Conservation (phyloP, 2,888 invertebrate genomes). For the Ligdia adustata region DNA sequence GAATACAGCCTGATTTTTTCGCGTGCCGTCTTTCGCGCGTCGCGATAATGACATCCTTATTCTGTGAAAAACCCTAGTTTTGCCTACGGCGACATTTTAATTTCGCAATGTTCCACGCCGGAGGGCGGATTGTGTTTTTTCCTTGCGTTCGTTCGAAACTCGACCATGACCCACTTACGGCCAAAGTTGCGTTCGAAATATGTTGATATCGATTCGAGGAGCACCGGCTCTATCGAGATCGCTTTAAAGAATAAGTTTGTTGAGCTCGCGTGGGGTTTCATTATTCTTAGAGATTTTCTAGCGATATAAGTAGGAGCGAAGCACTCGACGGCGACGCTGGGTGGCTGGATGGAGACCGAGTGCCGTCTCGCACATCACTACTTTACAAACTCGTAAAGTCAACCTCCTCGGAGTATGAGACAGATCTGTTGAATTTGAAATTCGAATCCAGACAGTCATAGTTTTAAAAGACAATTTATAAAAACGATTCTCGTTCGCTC, state of each 20-base stretch:
- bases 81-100: constrained; percentile 62
- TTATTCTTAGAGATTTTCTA: constrained; percentile 10
- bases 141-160: constrained; percentile 45
- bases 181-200: constrained; percentile 16
- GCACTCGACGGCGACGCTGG: background rate
- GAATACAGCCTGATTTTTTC: constrained; percentile 29
- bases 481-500: background rate
- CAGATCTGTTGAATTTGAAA: constrained; percentile 36
- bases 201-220: constrained; percentile 21
- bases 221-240: background rate
- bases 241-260: constrained; percentile 15
- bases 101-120: constrained; percentile 45
- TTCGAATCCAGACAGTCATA: constrained; percentile 23
- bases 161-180: constrained; percentile 61
- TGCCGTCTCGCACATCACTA: constrained; percentile 12
- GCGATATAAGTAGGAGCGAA: constrained; percentile 1
- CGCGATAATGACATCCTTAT: constrained; percentile 56
- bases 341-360: constrained; percentile 10
- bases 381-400: constrained; percentile 11
- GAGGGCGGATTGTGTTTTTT: constrained; percentile 49
- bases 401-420: constrained; percentile 17
- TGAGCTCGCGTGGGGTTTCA: background rate
- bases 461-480: constrained; percentile 11
- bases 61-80: constrained; percentile 50
- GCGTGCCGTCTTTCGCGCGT: constrained; percentile 29